Conservation (phyloP, 2,797 vertebrate genomes). For the Sebastes matsubarae region DNA sequence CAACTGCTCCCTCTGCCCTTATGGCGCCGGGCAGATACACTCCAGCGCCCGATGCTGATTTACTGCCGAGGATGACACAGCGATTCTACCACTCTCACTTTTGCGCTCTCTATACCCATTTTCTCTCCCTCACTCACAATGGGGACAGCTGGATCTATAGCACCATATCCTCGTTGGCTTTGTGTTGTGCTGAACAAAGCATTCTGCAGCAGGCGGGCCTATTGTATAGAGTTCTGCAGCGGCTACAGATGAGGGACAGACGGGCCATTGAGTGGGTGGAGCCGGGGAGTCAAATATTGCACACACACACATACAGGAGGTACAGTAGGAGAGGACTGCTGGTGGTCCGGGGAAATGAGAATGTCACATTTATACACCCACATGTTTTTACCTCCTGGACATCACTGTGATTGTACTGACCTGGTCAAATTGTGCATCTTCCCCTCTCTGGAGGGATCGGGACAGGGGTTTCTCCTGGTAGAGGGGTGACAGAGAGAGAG, state of each 20-base stretch:
- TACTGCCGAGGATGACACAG: conserved; percentile 85
- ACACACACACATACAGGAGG: not conserved
- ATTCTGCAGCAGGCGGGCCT: conserved; percentile 69
- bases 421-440: conserved; percentile 99
- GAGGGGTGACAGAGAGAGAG: not conserved
- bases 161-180: conserved; percentile 75
- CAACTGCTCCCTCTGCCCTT: conserved; percentile 77
- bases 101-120: conserved; percentile 61
- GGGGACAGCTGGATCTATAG: conserved; percentile 79
- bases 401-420: conserved; percentile 72
- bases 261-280: conserved; percentile 50
- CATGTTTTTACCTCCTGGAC: not conserved
- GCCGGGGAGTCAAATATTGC: conserved; percentile 50
- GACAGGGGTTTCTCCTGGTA: conserved; percentile 95
- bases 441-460: conserved; percentile 97
- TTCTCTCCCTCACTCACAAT: conserved; percentile 68
- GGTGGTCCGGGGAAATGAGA: conserved; percentile 3
- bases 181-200: conserved; percentile 82
- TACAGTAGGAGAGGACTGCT: conserved; percentile 10
- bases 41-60: conserved; percentile 76
- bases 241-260: conserved; percentile 73
- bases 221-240: conserved; percentile 76
- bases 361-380: not conserved
- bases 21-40: conserved; percentile 71
- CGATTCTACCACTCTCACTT: conserved; percentile 73